These are phyloP conservation scores for Piprites chloris DNA, from an alignment of 2,113 vertebrate species.

Conservation along the genomic window DNA sequence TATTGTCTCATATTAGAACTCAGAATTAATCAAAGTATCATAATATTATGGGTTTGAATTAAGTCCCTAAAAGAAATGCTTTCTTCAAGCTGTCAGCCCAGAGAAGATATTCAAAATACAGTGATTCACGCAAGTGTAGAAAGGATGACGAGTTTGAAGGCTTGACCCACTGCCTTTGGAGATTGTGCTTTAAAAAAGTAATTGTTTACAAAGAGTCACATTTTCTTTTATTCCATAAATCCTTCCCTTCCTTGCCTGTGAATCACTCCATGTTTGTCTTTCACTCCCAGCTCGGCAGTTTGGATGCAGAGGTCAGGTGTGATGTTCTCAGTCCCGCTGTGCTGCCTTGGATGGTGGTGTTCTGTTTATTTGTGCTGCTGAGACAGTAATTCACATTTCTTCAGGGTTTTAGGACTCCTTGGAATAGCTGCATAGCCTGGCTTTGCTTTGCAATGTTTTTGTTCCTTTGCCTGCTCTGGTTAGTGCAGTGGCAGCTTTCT, in stretches of 20 bases:
- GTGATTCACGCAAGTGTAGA: background rate
- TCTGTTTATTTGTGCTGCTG: background rate
- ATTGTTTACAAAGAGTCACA: background rate
- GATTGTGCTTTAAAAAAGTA: background rate
- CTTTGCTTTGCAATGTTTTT: background rate
- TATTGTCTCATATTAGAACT: background rate
- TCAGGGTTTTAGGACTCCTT: background rate
- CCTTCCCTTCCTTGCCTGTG: background rate
- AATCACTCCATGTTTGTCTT: background rate
- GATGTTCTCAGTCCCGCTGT: background rate
- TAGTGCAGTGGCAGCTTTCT: background rate
- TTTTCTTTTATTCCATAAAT: background rate
- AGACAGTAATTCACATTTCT: background rate
- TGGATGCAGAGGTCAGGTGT: accelerated
- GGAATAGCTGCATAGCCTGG: background rate
- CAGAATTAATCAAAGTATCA: background rate
- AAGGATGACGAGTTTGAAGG: background rate
- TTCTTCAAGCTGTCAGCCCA: background rate
- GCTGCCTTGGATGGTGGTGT: background rate
- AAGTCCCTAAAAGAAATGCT: background rate
- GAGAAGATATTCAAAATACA: background rate
- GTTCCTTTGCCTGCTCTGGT: background rate
- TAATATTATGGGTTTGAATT: background rate
- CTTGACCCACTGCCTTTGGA: background rate
- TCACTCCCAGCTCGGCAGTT: background rate